Evolutionary conservation across 2,113 vertebrate species (phyloP).

Genomic region (Alces alces): DNA sequence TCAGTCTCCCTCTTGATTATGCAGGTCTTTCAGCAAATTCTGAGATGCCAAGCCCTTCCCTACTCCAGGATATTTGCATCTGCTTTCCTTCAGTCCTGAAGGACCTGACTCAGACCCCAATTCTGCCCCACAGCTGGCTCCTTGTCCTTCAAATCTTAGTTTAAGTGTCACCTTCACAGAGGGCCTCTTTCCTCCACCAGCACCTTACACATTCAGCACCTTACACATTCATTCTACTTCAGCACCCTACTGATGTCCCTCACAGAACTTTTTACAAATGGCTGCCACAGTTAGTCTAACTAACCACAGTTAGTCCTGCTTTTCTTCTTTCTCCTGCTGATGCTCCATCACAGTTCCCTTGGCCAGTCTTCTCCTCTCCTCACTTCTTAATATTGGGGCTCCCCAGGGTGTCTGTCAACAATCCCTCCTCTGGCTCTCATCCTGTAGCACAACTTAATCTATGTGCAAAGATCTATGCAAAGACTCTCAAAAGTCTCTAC

Average conservation of each 20-base stretch:
- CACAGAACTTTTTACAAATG: background rate
- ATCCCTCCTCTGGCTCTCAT: background rate
- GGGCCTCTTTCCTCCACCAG: background rate
- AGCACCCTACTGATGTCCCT: background rate
- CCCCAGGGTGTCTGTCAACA: background rate
- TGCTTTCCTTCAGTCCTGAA: background rate
- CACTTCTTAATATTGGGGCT: background rate
- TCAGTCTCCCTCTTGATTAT: background rate
- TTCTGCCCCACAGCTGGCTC: background rate
- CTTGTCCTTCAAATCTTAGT: background rate
- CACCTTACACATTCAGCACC: background rate
- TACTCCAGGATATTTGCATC: background rate
- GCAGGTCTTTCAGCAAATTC: background rate
- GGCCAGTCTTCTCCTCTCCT: background rate
- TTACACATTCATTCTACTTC: background rate
- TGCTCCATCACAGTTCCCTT: background rate
- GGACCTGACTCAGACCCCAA: background rate
- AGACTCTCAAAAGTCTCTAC: background rate
- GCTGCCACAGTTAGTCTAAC: background rate
- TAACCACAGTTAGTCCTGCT: background rate
- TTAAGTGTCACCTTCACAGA: background rate
- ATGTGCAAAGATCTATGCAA: background rate
- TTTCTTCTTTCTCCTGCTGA: background rate
- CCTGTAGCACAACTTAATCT: background rate
- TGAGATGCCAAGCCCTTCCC: background rate